These are phyloP conservation scores for Leucoma salicis DNA, from an alignment of 2,888 invertebrate species.

Conservation along the genomic window DNA sequence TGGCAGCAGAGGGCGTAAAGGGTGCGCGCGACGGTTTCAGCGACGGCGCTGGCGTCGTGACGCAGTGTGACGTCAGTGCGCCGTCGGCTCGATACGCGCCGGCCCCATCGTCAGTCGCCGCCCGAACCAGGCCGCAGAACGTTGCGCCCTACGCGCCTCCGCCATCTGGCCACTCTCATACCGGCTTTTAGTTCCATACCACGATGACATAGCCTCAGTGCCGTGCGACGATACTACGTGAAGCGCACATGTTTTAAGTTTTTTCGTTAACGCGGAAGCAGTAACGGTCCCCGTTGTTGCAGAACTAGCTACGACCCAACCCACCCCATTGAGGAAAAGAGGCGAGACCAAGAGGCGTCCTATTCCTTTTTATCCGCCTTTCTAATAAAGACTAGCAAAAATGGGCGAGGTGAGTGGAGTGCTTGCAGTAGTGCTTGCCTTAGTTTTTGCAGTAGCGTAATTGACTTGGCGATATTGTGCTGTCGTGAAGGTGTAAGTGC, in stretches of 20 bases:
- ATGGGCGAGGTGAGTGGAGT: conserved; percentile 82
- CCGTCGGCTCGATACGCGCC: conserved; percentile 85
- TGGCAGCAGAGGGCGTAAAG: conserved; percentile 55
- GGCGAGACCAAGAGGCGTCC: conserved; percentile 76
- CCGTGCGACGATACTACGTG: conserved; percentile 73
- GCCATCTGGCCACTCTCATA: conserved; percentile 72
- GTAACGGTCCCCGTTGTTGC: conserved; percentile 78
- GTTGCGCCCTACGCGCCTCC: conserved; percentile 72
- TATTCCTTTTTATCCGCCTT: conserved; percentile 76
- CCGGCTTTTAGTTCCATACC: conserved; percentile 79
- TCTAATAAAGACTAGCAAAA: conserved; percentile 77
- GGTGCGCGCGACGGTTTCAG: conserved; percentile 64
- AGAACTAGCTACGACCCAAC: conserved; percentile 79
- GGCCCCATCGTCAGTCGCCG: conserved; percentile 83
- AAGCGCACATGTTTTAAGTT: conserved; percentile 79
- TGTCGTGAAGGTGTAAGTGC: conserved; percentile 72
- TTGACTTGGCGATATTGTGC: conserved; percentile 55
- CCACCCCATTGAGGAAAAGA: conserved; percentile 73
- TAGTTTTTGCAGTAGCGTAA: conserved; percentile 61
- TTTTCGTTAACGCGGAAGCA: conserved; percentile 75
- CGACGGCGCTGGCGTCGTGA: conserved; percentile 81
- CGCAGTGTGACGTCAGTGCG: conserved; percentile 88
- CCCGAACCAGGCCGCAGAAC: conserved; percentile 76
- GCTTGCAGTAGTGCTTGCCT: conserved; percentile 75
- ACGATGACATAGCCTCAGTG: conserved; percentile 80